Evolutionary conservation across 35 echinoderm and acorn worm species (phyloP), one percentile per base, ranked within the genome.

Genomic region (Lytechinus variegatus): DNA sequence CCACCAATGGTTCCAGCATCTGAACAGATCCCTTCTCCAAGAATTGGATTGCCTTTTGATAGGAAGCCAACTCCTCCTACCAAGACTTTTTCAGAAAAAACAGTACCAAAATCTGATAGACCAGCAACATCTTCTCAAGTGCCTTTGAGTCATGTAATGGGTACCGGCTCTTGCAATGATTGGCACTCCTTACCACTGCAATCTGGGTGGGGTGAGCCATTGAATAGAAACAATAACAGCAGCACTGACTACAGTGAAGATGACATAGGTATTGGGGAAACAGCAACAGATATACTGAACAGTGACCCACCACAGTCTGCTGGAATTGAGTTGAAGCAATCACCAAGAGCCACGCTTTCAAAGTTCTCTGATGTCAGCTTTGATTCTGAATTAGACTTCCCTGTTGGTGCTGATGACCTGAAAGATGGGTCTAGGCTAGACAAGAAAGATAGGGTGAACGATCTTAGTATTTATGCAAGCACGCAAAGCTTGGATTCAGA

Each of bases 331-430:
- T 27, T 56, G 19, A 93, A 87, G 61, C 53, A 54, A 19, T 54
- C 33, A 93, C 52, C 72, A 29, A 94, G 71, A 87, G 92, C 8
- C 44, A 52, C 91, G 13, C 89, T 99, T 13, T 89, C 97, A 94
- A 72, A 55, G 27, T 99, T 99, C 54, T 99, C 97, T 86, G 98
- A 99, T 89, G 58, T 99, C 86, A 99, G 96, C 96, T 96, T 99
- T 94, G 97, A 99, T 94, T 97, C 96, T 14, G 97, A 99, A 27
- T 55, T 93, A 27, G 92, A 93, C 27, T 57, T 93, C 5, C 92
- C 92, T 54, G 27, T 57, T n/a, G 92, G 92, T 55, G 27, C 56
- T 1, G n/a, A 96, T 5, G 16, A 56, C 33, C 28, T 52, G 51
- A n/a, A 33, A 52, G 94, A 95, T 5, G 86, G 21, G 72, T 88